Evolutionary conservation across 1,140 invertebrate species (phyloP), one percentile per base, ranked within the genome.

Genomic region (Pseudomyrmex gracilis): DNA sequence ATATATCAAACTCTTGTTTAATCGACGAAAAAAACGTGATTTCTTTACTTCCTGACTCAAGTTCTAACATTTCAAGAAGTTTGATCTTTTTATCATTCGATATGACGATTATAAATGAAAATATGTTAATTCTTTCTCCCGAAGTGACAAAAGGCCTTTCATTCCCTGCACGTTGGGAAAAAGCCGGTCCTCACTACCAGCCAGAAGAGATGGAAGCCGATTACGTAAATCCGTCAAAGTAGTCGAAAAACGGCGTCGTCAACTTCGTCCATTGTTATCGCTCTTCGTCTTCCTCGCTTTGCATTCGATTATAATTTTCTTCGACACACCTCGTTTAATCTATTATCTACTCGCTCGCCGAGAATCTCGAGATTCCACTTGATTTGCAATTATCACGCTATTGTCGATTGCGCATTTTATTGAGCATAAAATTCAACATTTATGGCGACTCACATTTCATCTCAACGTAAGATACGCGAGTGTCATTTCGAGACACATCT

Each of bases 171-270:
- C 13, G 71, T 20, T 43, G 43, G 17, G 80, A 34, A 76, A 57
- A 74, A 12, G 77, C 7, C 24, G 45, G 55, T 64, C 34, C 20
- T 61, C 45, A 13, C 1, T 57, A 70, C 4, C 24, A 57, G 22
- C 51, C 17, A 53, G 5, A 77, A 60, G 53, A 78, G 64, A 15
- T 63, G 17, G 22, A 84, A 84, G 82, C 82, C 73, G 82, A 84
- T 84, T 84, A 78, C 82, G 51, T 78, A 77, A 77, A 77, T 68
- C 51, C 17, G 64, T 84, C 45, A 84, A 77, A 77, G 63, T 84
- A 49, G 51, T 68, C 73, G 64, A 73, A 82, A 71, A 82, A 82
- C 58, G 55, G 57, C 68, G 55, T 82, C 77, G 45, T 73, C 77
- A 64, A 82, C 24, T 82, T 47, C 22, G 45, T 45, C 58, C 68